A percentile compares a stretch with the other conserved stretches of the same genome.
Evolutionary conservation across 2,797 vertebrate species (phyloP).

Genomic region (Oreochromis mossambicus): DNA sequence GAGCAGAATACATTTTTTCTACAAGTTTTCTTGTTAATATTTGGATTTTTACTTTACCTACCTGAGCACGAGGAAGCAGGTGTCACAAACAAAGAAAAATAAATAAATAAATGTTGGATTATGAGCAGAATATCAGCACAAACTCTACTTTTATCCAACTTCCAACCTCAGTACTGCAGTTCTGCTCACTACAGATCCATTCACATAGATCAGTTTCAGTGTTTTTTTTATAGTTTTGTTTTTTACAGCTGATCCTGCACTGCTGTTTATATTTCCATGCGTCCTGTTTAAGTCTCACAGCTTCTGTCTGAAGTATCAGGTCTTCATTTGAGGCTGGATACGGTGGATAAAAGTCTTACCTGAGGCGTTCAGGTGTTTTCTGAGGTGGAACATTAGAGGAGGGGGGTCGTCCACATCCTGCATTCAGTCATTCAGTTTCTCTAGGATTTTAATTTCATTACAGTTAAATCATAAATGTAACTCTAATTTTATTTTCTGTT

Average conservation of each 20-base stretch:
- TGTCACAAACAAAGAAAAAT: background rate
- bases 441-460: background rate
- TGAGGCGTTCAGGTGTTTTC: background rate
- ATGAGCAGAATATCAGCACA: background rate
- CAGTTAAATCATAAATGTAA: background rate
- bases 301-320: background rate
- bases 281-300: background rate
- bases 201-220: background rate
- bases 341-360: background rate
- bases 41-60: background rate
- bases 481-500: background rate
- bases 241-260: background rate
- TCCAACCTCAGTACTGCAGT: background rate
- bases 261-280: background rate
- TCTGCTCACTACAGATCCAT: background rate
- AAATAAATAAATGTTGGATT: background rate
- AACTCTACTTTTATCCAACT: background rate
- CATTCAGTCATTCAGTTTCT: background rate
- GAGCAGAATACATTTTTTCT: background rate
- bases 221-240: fast-evolving
- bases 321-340: background rate
- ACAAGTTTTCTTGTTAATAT: background rate
- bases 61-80: background rate
- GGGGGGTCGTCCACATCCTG: background rate
- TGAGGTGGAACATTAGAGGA: background rate